phyloP scores from a whole-genome alignment of 2,113 vertebrate species.

The Sula dactylatra region DNA sequence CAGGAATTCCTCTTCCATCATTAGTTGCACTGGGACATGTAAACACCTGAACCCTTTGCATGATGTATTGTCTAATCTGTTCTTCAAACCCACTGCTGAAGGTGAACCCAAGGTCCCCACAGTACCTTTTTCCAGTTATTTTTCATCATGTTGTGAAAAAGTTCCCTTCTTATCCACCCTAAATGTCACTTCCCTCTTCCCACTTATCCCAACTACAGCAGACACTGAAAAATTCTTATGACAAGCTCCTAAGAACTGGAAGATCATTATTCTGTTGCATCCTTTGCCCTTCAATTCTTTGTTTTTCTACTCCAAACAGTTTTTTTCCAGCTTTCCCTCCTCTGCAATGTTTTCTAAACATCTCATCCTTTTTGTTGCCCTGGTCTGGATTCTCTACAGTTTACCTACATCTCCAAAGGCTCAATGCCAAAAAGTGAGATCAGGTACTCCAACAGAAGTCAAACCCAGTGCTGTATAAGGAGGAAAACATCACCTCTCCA shows the following conservation, averaged over 20 bases:
- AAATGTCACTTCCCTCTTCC: not conserved
- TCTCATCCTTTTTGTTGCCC: not conserved
- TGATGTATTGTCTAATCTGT: not conserved
- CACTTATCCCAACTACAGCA: not conserved
- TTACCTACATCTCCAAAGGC: not conserved
- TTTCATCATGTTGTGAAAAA: not conserved
- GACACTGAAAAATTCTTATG: not conserved
- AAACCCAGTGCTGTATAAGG: not conserved
- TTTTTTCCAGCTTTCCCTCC: not conserved
- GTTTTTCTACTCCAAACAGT: not conserved
- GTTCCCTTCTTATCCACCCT: not conserved
- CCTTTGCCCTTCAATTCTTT: not conserved
- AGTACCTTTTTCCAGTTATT: not conserved
- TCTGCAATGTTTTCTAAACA: not conserved
- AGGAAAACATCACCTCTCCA: not conserved
- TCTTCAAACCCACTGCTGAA: not conserved
- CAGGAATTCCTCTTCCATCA: not conserved
- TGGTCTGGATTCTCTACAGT: not conserved
- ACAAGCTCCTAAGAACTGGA: not conserved
- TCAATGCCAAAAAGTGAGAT: not conserved
- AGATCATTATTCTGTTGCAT: not conserved
- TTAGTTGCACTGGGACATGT: not conserved
- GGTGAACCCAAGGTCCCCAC: not conserved
- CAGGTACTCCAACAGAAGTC: not conserved
- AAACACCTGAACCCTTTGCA: not conserved